Percentiles rank a stretch among this genome's conserved stretches.
Conservation (phyloP, 2,113 vertebrate species). For the Megaceryle maxima region DNA sequence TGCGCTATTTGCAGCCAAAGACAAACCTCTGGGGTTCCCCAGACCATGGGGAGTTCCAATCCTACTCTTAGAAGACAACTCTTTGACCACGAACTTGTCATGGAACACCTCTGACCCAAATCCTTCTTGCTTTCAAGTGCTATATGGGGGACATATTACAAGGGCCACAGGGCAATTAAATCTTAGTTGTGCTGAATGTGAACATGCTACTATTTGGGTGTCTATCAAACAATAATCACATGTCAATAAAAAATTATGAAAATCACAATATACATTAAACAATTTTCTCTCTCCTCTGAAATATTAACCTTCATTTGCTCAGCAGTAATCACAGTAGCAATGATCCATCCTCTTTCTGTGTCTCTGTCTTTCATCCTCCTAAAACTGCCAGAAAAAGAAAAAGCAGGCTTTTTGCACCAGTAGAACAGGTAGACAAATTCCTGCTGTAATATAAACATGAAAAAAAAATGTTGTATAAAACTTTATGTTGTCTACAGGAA, state of each 20-base stretch:
- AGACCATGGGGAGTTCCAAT: background rate
- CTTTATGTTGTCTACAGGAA: background rate
- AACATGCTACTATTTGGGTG: background rate
- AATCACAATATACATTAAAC: background rate
- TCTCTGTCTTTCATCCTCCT: background rate
- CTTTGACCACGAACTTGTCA: background rate
- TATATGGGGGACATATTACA: background rate
- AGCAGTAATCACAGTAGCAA: background rate
- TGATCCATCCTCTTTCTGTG: background rate
- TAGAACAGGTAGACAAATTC: background rate
- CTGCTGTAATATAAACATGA: background rate
- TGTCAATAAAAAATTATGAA: background rate
- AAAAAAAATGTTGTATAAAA: background rate
- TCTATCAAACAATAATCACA: background rate
- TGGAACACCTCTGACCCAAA: background rate
- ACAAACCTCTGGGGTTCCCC: background rate
- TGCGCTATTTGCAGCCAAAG: background rate
- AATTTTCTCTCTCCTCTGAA: background rate
- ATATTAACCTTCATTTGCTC: background rate
- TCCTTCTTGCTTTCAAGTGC: background rate
- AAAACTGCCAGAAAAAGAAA: background rate
- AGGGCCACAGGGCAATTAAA: background rate
- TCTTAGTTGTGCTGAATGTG: background rate
- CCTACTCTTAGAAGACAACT: background rate
- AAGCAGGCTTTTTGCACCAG: background rate